Base-by-base conservation (phyloP, 2,797 vertebrate genomes). In the Enteromius viviparus region DNA sequence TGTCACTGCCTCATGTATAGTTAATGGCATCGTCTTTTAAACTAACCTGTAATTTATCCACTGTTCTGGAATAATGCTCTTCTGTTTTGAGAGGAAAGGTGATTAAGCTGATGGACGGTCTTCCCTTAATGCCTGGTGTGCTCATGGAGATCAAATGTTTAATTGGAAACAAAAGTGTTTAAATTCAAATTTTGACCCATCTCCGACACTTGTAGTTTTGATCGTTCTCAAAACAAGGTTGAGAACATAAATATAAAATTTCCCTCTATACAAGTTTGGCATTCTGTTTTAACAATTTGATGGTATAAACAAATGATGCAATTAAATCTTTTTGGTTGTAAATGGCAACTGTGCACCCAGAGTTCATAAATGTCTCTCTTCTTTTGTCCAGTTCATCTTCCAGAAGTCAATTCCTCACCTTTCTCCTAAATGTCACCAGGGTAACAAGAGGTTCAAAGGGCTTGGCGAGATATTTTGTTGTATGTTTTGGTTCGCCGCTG, bases 1-100 rank as follows among this genome's bases (percentile, higher is more conserved):
- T 98, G 87, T 95, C 95, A n/a, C 90, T 99, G 34, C 97, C 98
- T 12, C 96, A 95, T 84, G 95, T 98, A 94, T 96, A 97, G 94
- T 92, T 93, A 89, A 74, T 53, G 62, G n/a, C 7, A 79, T 71
- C 68, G 10, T 62, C 3, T 81, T 60, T 23, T 29, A 71, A 62
- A 65, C 34, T 71, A 45, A 64, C 64, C 76, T 60, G 51, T 78
- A 84, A 65, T 78, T 87, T 70, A 82, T 26, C 72, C 60, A 88
- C 60, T 42, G 45, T 49, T 75, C 5, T 55, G 55, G 69, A 74
- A 68, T 55, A 69, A 80, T 80, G 51, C 66, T 58, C n/a, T 70
- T 53, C 11, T 49, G 23, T 45, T 62, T 78, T 65, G 29, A 40
- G 55, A 37, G 53, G 74, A 70, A 70, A 80, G 51, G 10, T 40